Evolutionary conservation across 1,140 invertebrate species (phyloP).

Genomic region (Micrasema longulum): DNA sequence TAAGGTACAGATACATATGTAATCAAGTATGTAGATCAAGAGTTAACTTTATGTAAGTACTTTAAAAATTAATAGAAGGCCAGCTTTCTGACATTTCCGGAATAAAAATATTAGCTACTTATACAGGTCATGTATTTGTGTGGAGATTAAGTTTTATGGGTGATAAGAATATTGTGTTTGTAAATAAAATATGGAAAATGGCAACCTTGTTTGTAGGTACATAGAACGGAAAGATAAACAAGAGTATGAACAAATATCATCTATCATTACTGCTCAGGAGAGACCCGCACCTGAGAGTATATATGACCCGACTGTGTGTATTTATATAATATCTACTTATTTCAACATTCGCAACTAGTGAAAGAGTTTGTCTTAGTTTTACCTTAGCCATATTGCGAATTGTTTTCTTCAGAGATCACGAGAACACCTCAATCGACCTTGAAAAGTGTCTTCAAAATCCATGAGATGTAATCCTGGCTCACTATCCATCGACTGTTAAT

Average conservation of each 20-base stretch:
- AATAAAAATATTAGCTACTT: too few species aligned
- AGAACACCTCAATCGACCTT: not conserved
- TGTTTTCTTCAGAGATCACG: not conserved
- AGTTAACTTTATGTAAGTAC: too few species aligned
- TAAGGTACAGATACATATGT: too few species aligned
- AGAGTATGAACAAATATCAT: constrained; percentile 26
- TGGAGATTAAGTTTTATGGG: too few species aligned
- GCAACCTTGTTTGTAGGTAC: constrained; percentile 15
- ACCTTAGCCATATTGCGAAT: constrained; percentile 23
- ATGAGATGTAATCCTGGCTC: not conserved
- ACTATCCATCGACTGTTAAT: constrained; percentile 15
- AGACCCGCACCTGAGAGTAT: constrained; percentile 14
- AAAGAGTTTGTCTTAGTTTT: not conserved
- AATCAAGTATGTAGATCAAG: too few species aligned
- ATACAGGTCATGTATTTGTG: too few species aligned
- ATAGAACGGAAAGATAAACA: not conserved
- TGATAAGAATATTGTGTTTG: not conserved
- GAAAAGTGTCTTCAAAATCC: not conserved
- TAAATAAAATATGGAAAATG: constrained; percentile 9
- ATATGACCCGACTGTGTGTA: not conserved
- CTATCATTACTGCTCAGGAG: constrained; percentile 9
- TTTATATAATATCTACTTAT: constrained; percentile 3
- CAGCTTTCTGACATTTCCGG: too few species aligned
- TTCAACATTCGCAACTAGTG: constrained; percentile 7
- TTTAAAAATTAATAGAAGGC: too few species aligned